Evolutionary conservation across 2,113 vertebrate species (phyloP), one percentile per base, ranked within the genome.

Genomic region (Pteropus alecto): DNA sequence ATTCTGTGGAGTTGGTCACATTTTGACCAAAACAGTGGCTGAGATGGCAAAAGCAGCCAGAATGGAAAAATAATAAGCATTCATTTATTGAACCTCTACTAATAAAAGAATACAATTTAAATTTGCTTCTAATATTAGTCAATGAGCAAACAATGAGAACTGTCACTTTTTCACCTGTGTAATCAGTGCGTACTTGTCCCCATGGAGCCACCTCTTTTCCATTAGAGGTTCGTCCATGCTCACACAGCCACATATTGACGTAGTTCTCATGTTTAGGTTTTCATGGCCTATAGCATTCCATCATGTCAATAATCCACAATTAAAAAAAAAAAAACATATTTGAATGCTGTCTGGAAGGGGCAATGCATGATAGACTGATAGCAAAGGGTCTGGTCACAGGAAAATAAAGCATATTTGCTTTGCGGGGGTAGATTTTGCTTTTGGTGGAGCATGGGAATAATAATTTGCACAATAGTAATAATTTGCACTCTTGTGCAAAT

Each of bases 71-170:
- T 35, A 90, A 15, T 33, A 30, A 48, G 9, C 28, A 70, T 68
- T 56, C 61, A n/a, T 24, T 93, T 79, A 21, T 56, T 77, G 61
- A 76, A 24, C 22, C 21, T 38, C 24, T 51, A 24, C 26, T 43
- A 61, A 46, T 58, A 30, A 67, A 93, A 89, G 33, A 33, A 78
- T 12, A 16, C 8, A 26, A 28, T 70, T 63, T 87, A 41, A 70
- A 65, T 82, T 63, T 78, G 71, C 19, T 16, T 82, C 46, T 83
- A 21, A 41, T 43, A 61, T 83, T 94, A 56, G 77, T 93, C 67
- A 76, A 7, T 33, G n/a, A 68, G 33, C 33, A 74, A 16, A 46
- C 38, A 41, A 1, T 24, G 28, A 67, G n/a, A 15, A 51, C 0
- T 10, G 60, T 35, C 15, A 28, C 61, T 15, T 28, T 71, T 13